These are phyloP conservation scores for Byasa hedistus DNA, from an alignment of 2,888 invertebrate species.

Conservation along the genomic window DNA sequence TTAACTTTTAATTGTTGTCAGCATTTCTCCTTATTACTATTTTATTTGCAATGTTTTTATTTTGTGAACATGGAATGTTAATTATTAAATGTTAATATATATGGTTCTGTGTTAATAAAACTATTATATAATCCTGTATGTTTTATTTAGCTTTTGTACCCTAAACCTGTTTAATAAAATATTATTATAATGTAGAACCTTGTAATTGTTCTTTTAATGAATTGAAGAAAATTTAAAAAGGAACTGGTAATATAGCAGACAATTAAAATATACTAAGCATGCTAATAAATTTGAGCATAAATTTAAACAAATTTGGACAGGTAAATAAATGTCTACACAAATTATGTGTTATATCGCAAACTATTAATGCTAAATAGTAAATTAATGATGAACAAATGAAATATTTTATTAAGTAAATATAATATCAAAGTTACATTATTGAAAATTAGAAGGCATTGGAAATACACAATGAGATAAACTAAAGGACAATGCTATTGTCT, in stretches of 20 bases:
- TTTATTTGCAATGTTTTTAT: neutral
- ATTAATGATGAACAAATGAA: constrained; percentile 7
- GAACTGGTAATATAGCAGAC: too few species aligned
- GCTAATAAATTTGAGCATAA: too few species aligned
- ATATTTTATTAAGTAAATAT: constrained; percentile 13
- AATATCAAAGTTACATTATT: constrained; percentile 15
- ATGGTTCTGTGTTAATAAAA: constrained; percentile 18
- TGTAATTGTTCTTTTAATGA: neutral
- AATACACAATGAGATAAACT: constrained; percentile 30
- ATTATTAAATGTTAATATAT: constrained; percentile 6
- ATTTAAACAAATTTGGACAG: too few species aligned
- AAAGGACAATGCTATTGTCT: constrained; percentile 73
- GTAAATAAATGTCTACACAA: too few species aligned
- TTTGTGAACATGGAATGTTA: constrained; percentile 4
- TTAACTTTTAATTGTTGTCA: neutral
- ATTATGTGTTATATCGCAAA: neutral
- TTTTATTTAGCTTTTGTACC: constrained; percentile 14
- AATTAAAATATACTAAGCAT: too few species aligned
- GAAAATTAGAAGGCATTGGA: constrained; percentile 1
- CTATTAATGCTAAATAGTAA: neutral
- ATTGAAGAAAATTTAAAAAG: too few species aligned
- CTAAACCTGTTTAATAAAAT: neutral
- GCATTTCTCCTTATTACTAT: neutral
- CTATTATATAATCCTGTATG: constrained; percentile 12
- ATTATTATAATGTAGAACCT: neutral